A percentile compares a stretch with the other conserved stretches of the same genome.
Conservation (phyloP, 2,797 vertebrate species). For the Silurus lanzhouensis region DNA sequence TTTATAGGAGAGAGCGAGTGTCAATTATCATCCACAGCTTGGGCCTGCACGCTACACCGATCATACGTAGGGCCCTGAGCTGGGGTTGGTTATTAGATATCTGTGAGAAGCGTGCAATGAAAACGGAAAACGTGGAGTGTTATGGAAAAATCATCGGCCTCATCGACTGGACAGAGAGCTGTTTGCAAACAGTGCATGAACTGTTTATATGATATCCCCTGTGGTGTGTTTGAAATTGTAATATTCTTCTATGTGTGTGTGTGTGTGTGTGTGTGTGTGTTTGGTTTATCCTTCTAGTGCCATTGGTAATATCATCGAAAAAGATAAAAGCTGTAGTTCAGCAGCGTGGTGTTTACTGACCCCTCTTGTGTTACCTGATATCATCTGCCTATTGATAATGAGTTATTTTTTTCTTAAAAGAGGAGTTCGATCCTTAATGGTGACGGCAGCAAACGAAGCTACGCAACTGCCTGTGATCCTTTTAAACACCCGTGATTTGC, state of each 20-base stretch:
- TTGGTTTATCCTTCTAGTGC: slow-evolving; percentile 17
- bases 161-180: slow-evolving; percentile 24
- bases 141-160: slow-evolving; percentile 34
- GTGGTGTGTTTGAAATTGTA: slow-evolving; percentile 31
- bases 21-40: slow-evolving; percentile 60
- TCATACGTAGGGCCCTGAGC: slow-evolving; percentile 53
- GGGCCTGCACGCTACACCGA: slow-evolving; percentile 54
- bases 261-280: slow-evolving; percentile 37
- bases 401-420: not conserved
- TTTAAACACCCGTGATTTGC: not conserved
- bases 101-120: slow-evolving; percentile 26
- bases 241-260: slow-evolving; percentile 37
- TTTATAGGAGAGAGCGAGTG: slow-evolving; percentile 33
- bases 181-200: slow-evolving; percentile 34
- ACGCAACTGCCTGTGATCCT: not conserved
- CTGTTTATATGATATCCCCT: slow-evolving; percentile 41
- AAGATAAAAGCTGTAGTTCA: slow-evolving; percentile 34
- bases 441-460: not conserved
- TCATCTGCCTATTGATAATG: not conserved
- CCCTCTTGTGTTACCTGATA: not conserved
- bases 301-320: slow-evolving; percentile 31
- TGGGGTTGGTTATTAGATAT: slow-evolving; percentile 30
- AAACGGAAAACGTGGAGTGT: slow-evolving; percentile 43
- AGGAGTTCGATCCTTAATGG: not conserved
- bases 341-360: slow-evolving; percentile 8